Percentiles rank a stretch among this genome's conserved stretches.
Evolutionary conservation across 2,113 vertebrate genomes (phyloP).

Genomic region (Galbula dea): DNA sequence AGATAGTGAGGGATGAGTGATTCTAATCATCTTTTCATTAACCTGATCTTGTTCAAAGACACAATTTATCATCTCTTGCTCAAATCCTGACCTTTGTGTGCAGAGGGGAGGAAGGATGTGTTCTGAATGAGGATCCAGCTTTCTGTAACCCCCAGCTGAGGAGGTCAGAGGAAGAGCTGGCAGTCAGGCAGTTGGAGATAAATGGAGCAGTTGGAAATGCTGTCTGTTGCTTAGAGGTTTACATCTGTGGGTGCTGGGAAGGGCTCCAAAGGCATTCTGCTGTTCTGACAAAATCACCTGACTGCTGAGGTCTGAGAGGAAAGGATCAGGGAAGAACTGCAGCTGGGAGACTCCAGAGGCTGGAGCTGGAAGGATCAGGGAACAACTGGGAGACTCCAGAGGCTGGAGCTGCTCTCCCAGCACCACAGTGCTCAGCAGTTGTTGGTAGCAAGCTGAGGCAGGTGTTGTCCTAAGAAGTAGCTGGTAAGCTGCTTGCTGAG

Average conservation of each 20-base stretch:
- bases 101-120: neutral
- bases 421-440: neutral
- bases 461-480: neutral
- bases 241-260: neutral
- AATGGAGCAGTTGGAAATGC: neutral
- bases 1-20: neutral
- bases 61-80: neutral
- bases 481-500: neutral
- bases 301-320: neutral
- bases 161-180: neutral
- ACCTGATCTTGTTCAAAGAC: neutral
- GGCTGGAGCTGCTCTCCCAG: neutral
- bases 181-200: neutral
- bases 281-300: neutral
- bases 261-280: neutral
- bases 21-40: neutral
- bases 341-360: neutral
- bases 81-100: neutral
- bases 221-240: neutral
- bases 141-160: neutral
- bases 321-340: neutral
- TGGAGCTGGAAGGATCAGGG: too few relatives aligned
- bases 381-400: neutral
- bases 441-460: rapidly evolving
- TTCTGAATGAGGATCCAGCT: neutral